A percentile compares a stretch with the other conserved stretches of the same genome.
Conservation (phyloP, 2,113 vertebrate species). For the Istiophorus platypterus region DNA sequence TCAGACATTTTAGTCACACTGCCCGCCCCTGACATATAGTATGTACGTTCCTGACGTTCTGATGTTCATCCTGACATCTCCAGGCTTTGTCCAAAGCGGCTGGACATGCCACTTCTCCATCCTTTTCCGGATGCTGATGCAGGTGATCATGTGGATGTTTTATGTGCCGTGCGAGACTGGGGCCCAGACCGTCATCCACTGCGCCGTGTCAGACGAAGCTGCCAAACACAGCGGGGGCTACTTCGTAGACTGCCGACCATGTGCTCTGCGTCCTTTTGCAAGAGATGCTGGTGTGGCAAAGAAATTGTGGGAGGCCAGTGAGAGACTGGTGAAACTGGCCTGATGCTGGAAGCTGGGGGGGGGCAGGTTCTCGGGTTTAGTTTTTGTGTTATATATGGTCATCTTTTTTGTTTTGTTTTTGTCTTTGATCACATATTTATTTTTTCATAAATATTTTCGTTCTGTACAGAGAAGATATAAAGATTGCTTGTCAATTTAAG, state of each 20-base stretch:
- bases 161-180: slow-evolving; percentile 83
- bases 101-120: slow-evolving; percentile 85
- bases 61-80: background rate
- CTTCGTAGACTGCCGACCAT: slow-evolving; percentile 81
- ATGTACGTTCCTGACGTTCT: accelerated
- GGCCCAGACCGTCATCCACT: slow-evolving; percentile 85
- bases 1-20: too few species aligned
- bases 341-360: slow-evolving; percentile 48
- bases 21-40: background rate
- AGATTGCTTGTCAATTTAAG: background rate
- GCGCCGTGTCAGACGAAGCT: slow-evolving; percentile 83
- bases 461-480: background rate
- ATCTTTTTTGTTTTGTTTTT: background rate
- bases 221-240: slow-evolving; percentile 81
- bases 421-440: background rate
- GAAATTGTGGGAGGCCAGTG: slow-evolving; percentile 88
- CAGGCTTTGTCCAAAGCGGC: slow-evolving; percentile 85
- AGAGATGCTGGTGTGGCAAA: slow-evolving; percentile 84
- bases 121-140: slow-evolving; percentile 84
- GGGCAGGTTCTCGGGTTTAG: background rate
- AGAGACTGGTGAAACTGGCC: slow-evolving; percentile 83
- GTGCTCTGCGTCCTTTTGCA: slow-evolving; percentile 79
- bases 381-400: background rate
- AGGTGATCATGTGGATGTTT: slow-evolving; percentile 86
- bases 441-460: background rate